phyloP scores from a whole-genome alignment of 2,113 vertebrate genomes.

The Myotis davidii region DNA sequence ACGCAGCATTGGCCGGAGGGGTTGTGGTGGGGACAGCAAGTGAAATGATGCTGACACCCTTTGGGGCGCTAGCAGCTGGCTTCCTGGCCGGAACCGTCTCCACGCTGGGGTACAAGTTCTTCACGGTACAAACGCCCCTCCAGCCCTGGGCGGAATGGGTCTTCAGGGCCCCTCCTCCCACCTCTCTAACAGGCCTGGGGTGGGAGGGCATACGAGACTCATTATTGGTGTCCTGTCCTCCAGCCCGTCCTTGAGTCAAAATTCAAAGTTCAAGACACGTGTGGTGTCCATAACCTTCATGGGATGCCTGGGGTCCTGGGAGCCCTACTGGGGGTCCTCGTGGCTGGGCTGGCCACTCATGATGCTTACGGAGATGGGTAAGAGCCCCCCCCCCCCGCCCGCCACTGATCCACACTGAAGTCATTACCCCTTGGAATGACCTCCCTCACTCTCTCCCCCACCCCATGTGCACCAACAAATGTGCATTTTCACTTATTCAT shows the following conservation, averaged over 20 bases:
- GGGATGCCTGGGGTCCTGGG: constrained; percentile 94
- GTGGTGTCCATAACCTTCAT: constrained; percentile 93
- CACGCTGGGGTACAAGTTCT: constrained; percentile 91
- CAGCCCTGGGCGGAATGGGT: neutral
- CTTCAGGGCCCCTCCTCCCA: neutral
- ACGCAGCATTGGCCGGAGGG: constrained; percentile 90
- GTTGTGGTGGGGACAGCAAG: constrained; percentile 92
- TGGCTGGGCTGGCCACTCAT: constrained; percentile 83
- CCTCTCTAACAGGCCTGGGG: neutral
- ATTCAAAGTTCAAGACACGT: constrained; percentile 92
- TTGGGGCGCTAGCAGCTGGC: constrained; percentile 92
- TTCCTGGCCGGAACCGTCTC: constrained; percentile 91
- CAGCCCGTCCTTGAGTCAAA: constrained; percentile 90
- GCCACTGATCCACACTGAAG: too few relatives aligned
- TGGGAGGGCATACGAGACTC: neutral
- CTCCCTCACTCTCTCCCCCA: neutral
- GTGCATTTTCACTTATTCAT: neutral
- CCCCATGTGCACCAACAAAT: neutral
- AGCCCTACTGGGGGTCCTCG: constrained; percentile 88
- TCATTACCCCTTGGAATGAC: neutral
- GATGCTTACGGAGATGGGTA: constrained; percentile 90
- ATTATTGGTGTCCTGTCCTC: neutral
- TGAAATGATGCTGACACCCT: constrained; percentile 95
- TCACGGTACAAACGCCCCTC: constrained; percentile 84
- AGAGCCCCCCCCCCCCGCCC: constrained; percentile 59